phyloP scores from a whole-genome alignment of 2,888 invertebrate species.

The Temnothorax ravouxi region DNA sequence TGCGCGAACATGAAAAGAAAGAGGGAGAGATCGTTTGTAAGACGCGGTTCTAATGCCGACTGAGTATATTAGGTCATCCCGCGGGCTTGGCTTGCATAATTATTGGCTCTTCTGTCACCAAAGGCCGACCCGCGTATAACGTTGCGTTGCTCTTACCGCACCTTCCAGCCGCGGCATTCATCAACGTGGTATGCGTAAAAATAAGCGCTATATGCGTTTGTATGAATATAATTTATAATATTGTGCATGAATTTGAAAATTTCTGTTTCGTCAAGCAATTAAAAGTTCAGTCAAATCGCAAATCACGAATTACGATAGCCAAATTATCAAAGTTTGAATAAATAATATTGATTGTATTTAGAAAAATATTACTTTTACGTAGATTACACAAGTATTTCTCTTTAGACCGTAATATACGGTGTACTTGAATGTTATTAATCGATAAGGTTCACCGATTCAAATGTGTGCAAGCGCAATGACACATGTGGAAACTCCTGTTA shows the following conservation, averaged over 20 bases:
- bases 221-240: neutral
- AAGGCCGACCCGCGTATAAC: constrained; percentile 64
- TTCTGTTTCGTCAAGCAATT: neutral
- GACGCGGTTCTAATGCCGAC: constrained; percentile 62
- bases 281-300: neutral
- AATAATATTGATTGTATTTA: constrained; percentile 10
- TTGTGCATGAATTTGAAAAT: constrained; percentile 19
- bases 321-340: constrained; percentile 3
- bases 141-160: constrained; percentile 76
- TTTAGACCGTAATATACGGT: neutral
- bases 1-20: constrained; percentile 57
- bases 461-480: constrained; percentile 60
- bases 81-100: constrained; percentile 81
- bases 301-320: neutral
- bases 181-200: constrained; percentile 75
- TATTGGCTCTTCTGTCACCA: constrained; percentile 76
- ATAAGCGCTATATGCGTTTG: constrained; percentile 1
- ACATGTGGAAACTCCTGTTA: constrained; percentile 68
- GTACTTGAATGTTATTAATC: constrained; percentile 11
- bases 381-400: neutral
- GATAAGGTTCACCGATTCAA: constrained; percentile 19
- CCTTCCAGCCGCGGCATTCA: constrained; percentile 72
- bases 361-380: neutral
- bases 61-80: constrained; percentile 77
- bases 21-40: constrained; percentile 57